phyloP scores from a whole-genome alignment of 2,888 invertebrate species.

The Biston betularia region DNA sequence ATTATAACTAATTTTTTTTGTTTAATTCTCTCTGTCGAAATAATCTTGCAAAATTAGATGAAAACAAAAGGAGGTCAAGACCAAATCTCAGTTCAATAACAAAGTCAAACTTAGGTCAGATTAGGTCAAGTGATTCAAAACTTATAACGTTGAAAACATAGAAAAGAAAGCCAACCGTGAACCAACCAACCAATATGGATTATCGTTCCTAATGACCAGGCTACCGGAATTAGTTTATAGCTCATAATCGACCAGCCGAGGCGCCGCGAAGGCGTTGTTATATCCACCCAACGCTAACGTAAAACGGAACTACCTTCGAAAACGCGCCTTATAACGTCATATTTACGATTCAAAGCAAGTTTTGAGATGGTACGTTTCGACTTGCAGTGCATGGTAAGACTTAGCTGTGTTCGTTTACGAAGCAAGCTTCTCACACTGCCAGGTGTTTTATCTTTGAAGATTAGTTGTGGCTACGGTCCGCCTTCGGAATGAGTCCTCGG shows the following conservation, averaged over 20 bases:
- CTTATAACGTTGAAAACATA: background rate
- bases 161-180: slow-evolving; percentile 13
- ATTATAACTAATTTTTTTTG: background rate
- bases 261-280: slow-evolving; percentile 79
- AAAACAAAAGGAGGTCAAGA: background rate
- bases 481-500: slow-evolving; percentile 15
- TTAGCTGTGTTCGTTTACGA: slow-evolving; percentile 51
- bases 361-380: background rate
- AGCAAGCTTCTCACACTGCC: slow-evolving; percentile 76
- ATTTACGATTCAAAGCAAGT: slow-evolving; percentile 7
- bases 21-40: background rate
- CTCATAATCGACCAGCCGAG: slow-evolving; percentile 75
- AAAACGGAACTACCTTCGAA: slow-evolving; percentile 35
- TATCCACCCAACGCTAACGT: slow-evolving; percentile 50
- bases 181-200: slow-evolving; percentile 59
- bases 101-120: background rate
- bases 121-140: background rate
- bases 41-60: background rate
- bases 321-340: slow-evolving; percentile 35
- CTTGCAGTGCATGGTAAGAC: slow-evolving; percentile 7
- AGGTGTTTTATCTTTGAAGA: slow-evolving; percentile 63
- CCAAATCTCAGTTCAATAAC: background rate
- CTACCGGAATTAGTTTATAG: slow-evolving; percentile 85
- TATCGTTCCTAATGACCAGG: slow-evolving; percentile 73
- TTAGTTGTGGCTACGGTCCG: slow-evolving; percentile 16